Conservation (phyloP, 2,888 invertebrate species). For the Sinodicranocentrus sp. region DNA sequence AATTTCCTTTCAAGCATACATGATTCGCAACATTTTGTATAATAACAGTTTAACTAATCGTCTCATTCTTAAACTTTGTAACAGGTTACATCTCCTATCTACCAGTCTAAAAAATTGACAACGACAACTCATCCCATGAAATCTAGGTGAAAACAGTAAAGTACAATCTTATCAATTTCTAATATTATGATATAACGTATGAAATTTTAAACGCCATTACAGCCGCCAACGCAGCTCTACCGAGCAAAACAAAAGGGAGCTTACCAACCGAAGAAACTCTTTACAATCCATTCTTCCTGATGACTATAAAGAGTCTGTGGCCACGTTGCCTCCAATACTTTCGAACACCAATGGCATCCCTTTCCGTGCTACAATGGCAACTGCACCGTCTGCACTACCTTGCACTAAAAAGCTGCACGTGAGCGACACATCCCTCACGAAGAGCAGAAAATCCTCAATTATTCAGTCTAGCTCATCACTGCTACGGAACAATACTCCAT, state of each 20-base stretch:
- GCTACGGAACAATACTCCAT: not conserved
- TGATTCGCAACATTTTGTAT: no score
- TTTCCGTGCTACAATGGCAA: not conserved
- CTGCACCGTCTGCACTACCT: not conserved
- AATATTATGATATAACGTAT: no score
- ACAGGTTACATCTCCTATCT: no score
- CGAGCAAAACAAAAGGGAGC: conserved; percentile 29
- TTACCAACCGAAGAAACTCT: conserved; percentile 44
- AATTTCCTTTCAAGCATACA: no score
- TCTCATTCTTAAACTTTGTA: no score
- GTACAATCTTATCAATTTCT: no score
- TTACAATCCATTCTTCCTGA: conserved; percentile 66
- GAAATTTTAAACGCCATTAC: no score
- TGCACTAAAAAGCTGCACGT: not conserved
- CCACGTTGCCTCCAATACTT: conserved; percentile 71
- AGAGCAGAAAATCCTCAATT: not conserved
- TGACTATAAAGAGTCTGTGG: conserved; percentile 70
- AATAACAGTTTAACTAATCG: no score
- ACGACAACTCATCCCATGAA: no score
- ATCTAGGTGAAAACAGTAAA: no score
- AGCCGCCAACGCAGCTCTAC: conserved; percentile 65
- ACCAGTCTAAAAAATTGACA: no score
- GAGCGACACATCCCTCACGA: not conserved
- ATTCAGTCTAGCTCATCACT: conserved; percentile 21
- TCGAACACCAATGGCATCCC: not conserved